Conservation (phyloP, 2,797 vertebrate species). For the Lepus oiostolus region DNA sequence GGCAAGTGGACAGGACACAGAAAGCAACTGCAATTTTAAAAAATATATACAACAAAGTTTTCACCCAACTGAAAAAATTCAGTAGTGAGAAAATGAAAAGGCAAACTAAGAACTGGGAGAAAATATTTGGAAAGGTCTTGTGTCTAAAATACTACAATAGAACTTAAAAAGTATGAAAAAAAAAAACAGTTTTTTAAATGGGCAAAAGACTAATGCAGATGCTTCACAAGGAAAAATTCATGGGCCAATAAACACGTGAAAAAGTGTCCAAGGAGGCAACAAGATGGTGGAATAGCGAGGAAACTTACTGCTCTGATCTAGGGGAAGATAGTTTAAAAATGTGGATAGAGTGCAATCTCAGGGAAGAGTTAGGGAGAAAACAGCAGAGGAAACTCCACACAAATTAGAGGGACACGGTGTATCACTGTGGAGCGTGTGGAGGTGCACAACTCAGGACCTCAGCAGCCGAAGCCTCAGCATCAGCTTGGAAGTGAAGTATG, state of each 20-base stretch:
- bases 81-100: conserved; percentile 13
- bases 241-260: background rate
- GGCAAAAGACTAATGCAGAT: background rate
- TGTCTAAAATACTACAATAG: background rate
- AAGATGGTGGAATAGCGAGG: too few species aligned
- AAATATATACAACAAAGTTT: background rate
- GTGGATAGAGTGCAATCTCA: too few species aligned
- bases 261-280: background rate
- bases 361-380: too few species aligned
- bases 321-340: too few species aligned
- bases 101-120: background rate
- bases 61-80: background rate
- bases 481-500: too few species aligned
- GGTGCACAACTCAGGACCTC: too few species aligned
- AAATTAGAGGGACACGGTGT: too few species aligned
- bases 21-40: background rate
- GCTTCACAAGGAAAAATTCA: background rate
- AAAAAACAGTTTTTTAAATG: background rate
- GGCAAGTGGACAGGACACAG: background rate
- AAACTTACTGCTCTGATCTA: too few species aligned
- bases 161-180: background rate
- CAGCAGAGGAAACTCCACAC: too few species aligned
- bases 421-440: too few species aligned
- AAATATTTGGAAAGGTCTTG: conserved; percentile 1
- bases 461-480: too few species aligned